Percentiles rank a stretch among this genome's conserved stretches.
Evolutionary conservation across 2,888 invertebrate genomes (phyloP).

Genomic region (Lasioglossum figueresi): DNA sequence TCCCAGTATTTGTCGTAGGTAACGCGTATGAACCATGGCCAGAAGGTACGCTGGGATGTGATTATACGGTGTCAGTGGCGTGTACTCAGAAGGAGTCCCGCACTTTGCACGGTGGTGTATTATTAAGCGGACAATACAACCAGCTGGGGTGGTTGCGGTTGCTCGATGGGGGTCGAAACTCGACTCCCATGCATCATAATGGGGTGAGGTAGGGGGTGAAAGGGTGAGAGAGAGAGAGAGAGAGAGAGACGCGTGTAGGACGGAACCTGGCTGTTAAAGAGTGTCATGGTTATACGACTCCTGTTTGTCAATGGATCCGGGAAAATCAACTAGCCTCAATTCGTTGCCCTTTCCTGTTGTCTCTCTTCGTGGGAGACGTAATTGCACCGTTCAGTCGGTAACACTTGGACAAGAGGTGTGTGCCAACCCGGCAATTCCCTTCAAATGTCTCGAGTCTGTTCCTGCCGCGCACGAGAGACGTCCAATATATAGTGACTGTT

Average conservation of each 20-base stretch:
- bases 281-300: constrained; percentile 79
- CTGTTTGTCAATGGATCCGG: constrained; percentile 51
- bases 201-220: constrained; percentile 59
- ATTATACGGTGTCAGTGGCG: constrained; percentile 81
- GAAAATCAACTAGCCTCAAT: constrained; percentile 51
- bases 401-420: constrained; percentile 36
- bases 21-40: constrained; percentile 76
- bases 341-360: constrained; percentile 51
- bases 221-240: constrained; percentile 46
- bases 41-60: constrained; percentile 76
- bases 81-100: constrained; percentile 74
- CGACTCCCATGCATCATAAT: constrained; percentile 82
- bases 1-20: constrained; percentile 71
- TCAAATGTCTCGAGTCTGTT: not conserved
- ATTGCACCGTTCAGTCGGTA: constrained; percentile 36
- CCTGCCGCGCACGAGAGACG: not conserved
- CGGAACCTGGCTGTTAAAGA: constrained; percentile 76
- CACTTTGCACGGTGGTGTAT: constrained; percentile 80
- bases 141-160: constrained; percentile 77
- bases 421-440: not conserved
- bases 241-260: constrained; percentile 76
- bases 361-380: constrained; percentile 29
- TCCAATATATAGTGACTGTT: not conserved
- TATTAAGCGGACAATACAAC: constrained; percentile 80
- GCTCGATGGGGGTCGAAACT: constrained; percentile 82